Evolutionary conservation across 2,888 invertebrate species (phyloP).

Genomic region (Chymomyza fuscimana): DNA sequence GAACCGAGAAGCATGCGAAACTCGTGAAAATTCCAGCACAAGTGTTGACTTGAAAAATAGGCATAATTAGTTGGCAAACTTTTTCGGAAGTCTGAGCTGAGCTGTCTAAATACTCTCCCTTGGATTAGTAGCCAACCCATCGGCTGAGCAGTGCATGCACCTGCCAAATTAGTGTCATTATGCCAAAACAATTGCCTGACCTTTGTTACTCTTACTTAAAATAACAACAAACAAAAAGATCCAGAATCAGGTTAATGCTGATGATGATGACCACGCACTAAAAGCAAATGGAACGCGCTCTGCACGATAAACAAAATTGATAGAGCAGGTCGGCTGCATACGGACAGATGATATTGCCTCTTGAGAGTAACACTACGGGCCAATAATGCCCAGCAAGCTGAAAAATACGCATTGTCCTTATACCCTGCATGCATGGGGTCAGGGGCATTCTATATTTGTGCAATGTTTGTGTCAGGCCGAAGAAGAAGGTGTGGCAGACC

Average conservation of each 20-base stretch:
- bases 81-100: neutral
- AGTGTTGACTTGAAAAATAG: slow-evolving; percentile 61
- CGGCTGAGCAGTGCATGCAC: neutral
- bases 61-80: slow-evolving; percentile 62
- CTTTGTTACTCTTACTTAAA: slow-evolving; percentile 45
- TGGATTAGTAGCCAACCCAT: neutral
- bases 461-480: too few relatives aligned
- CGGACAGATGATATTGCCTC: slow-evolving; percentile 10
- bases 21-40: neutral
- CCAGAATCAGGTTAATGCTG: slow-evolving; percentile 61
- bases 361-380: slow-evolving; percentile 50
- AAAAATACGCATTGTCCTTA: slow-evolving; percentile 45
- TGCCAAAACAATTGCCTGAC: slow-evolving; percentile 52
- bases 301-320: slow-evolving; percentile 49
- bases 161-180: slow-evolving; percentile 66
- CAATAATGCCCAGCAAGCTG: slow-evolving; percentile 48
- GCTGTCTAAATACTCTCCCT: neutral
- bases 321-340: slow-evolving; percentile 42
- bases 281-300: slow-evolving; percentile 60
- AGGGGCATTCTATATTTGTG: too few relatives aligned
- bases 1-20: slow-evolving; percentile 40
- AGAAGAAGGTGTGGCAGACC: too few relatives aligned
- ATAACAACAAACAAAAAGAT: slow-evolving; percentile 46
- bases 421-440: too few relatives aligned
- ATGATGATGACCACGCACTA: slow-evolving; percentile 72